Evolutionary conservation across 2,113 vertebrate genomes (phyloP).

Genomic region (Gavia stellata): DNA sequence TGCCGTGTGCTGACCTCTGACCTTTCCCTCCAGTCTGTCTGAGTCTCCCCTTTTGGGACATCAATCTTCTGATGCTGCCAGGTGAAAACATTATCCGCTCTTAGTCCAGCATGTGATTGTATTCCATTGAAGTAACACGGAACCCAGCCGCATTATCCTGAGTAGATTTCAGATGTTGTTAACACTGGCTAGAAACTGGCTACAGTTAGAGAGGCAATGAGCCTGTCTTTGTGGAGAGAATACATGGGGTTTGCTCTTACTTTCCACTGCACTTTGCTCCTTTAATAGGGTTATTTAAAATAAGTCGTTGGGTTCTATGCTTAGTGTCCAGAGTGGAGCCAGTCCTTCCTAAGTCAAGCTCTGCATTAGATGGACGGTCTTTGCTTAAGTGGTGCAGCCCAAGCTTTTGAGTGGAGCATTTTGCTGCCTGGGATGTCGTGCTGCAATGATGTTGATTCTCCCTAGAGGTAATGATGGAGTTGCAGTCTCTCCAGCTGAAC

Average conservation of each 20-base stretch:
- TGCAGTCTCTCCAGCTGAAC: neutral
- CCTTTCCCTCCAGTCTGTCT: slow-evolving; percentile 84
- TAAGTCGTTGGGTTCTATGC: neutral
- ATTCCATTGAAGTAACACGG: slow-evolving; percentile 8
- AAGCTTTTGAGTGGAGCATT: neutral
- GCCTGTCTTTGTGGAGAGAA: neutral
- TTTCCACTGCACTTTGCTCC: slow-evolving; percentile 3
- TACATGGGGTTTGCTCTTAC: neutral
- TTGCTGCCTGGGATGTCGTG: neutral
- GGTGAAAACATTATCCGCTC: slow-evolving; percentile 75
- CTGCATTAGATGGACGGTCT: neutral
- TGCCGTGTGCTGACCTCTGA: slow-evolving; percentile 76
- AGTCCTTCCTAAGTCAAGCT: neutral
- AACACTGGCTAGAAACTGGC: slow-evolving; percentile 2
- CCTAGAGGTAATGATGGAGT: neutral
- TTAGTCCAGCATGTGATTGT: slow-evolving; percentile 69
- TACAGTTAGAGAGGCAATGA: neutral
- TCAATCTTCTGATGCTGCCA: slow-evolving; percentile 77
- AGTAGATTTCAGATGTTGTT: neutral
- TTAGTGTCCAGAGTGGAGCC: neutral
- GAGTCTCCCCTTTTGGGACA: slow-evolving; percentile 87
- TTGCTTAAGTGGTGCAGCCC: neutral
- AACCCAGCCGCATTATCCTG: neutral
- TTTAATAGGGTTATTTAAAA: neutral
- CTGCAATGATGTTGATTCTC: neutral